Evolutionary conservation across 2,888 invertebrate genomes (phyloP).

Genomic region (Synanthedon formicaeformis): DNA sequence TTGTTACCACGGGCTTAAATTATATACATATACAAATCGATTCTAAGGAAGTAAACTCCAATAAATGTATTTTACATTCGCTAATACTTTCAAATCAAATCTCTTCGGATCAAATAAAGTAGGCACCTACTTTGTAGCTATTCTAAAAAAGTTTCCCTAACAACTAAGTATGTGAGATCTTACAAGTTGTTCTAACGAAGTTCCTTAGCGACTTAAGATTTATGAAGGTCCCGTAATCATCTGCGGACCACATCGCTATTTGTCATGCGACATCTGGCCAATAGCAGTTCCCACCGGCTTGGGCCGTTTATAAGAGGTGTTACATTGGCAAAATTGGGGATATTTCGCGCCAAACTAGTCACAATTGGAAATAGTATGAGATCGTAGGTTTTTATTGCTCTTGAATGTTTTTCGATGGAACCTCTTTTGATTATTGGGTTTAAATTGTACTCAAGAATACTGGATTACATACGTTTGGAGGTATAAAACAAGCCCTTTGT

Average conservation of each 20-base stretch:
- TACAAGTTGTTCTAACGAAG: neutral
- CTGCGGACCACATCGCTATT: conserved; percentile 44
- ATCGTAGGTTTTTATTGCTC: conserved; percentile 30
- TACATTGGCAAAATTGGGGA: conserved; percentile 10
- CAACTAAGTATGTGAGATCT: too few species aligned
- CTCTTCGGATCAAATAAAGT: too few species aligned
- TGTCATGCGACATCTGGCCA: conserved; percentile 47
- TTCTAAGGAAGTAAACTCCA: too few species aligned
- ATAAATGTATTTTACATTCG: too few species aligned
- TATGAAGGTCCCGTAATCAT: conserved; percentile 40
- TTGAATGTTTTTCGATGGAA: conserved; percentile 29
- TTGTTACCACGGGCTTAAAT: too few species aligned
- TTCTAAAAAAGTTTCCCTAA: too few species aligned
- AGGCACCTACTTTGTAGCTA: too few species aligned
- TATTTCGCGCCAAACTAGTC: conserved; percentile 21
- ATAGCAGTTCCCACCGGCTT: conserved; percentile 36
- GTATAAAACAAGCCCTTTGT: too few species aligned
- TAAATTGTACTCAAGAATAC: too few species aligned
- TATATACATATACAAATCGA: too few species aligned
- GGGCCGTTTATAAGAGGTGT: conserved; percentile 16
- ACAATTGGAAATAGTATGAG: conserved; percentile 18
- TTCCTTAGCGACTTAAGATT: conserved; percentile 17
- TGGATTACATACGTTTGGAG: too few species aligned
- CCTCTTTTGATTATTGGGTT: neutral
- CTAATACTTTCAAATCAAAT: too few species aligned